These are phyloP conservation scores for Phallusia fumigata DNA, from an alignment of 23 tunicate genomes.

Conservation along the genomic window DNA sequence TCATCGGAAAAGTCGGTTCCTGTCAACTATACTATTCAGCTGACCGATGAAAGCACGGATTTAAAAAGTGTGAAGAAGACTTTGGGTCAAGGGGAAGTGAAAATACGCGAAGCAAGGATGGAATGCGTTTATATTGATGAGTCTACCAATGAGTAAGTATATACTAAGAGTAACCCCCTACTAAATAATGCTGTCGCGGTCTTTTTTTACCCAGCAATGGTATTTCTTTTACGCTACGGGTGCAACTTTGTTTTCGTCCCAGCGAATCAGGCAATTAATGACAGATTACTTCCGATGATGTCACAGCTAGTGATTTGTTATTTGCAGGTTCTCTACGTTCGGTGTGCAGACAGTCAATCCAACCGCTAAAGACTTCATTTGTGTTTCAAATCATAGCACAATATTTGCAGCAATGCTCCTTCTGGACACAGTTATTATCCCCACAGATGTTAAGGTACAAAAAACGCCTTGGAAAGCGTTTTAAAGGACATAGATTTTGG, in stretches of 20 bases:
- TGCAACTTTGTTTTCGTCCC: too few species aligned
- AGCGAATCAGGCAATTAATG: too few species aligned
- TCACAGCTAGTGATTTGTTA: too few species aligned
- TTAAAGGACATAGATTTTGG: not conserved
- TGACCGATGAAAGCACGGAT: not conserved
- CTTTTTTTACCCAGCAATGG: too few species aligned
- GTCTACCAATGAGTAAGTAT: not conserved
- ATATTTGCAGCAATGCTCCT: constrained; percentile 14
- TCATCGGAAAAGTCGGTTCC: not conserved
- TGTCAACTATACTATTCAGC: not conserved
- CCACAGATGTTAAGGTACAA: not conserved
- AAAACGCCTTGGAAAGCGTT: not conserved
- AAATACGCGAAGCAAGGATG: not conserved
- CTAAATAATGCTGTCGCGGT: too few species aligned
- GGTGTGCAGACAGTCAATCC: not conserved
- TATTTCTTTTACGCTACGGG: too few species aligned
- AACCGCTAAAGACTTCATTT: not conserved
- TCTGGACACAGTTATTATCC: not conserved
- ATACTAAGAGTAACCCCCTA: not conserved
- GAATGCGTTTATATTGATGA: not conserved
- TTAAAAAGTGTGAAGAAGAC: not conserved
- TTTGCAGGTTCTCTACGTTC: not conserved
- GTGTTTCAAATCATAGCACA: constrained; percentile 17
- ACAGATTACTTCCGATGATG: too few species aligned
- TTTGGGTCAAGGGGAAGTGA: not conserved